Evolutionary conservation across 2,888 invertebrate genomes (phyloP), one percentile per base, ranked within the genome.

Genomic region (Oscheius myriophilus): DNA sequence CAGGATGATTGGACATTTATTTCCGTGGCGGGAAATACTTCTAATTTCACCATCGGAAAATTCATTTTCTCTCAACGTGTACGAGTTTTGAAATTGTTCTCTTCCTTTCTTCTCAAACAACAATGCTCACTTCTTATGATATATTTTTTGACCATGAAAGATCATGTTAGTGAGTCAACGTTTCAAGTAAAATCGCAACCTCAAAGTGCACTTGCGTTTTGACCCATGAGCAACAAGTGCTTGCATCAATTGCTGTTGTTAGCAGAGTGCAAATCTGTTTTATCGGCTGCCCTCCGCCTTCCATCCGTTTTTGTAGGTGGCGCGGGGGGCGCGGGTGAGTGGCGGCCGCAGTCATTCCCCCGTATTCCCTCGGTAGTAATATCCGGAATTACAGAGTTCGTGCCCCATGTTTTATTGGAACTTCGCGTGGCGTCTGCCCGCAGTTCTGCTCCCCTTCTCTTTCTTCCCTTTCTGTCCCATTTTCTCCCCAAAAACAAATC

Each of bases 321-420:
- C 46, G 49, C 18, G 46, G n/a, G 49, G 49, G 14, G n/a, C n/a
- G 21, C 23, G 16, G 53, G 23, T 23, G 25, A 18, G 23, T n/a
- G 57, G 46, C 33, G 33, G 63, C 41, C 42, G 51, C 49, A 23
- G 53, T 63, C 63, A 63, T 41, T 63, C 52, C 25, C 33, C 39
- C 63, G 63, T 63, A 63, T 63, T 63, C 63, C 63, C 63, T 63
- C 63, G 63, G 25, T 63, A 53, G 53, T 63, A 63, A 63, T 63
- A 63, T 63, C 39, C 42, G 42, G 63, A 63, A 63, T 63, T 63
- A 63, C 53, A 63, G 63, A 63, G 63, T 63, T 63, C 63, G 63
- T 63, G 63, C 39, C 42, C 53, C 49, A 42, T 52, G 63, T 53
- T 63, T 63, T 63, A 63, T 63, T 63, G 63, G 63, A 26, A 61